Evolutionary conservation across 2,113 vertebrate species (phyloP).

Genomic region (Dolichallabes microphthalmus): DNA sequence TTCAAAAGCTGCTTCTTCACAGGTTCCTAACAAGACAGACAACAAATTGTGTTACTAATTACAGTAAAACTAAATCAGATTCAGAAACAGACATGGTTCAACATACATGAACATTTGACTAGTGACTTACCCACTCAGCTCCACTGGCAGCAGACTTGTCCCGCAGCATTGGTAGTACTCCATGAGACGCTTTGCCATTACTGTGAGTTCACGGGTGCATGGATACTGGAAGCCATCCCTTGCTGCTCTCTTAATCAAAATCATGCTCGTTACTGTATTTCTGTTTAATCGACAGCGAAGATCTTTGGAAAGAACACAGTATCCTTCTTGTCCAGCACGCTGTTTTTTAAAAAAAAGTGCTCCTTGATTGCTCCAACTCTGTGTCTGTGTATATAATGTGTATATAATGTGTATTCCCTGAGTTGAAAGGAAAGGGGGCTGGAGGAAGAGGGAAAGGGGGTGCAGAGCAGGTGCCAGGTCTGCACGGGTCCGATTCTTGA

Average conservation of each 20-base stretch:
- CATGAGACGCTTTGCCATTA: constrained; percentile 44
- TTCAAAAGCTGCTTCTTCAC: constrained; percentile 53
- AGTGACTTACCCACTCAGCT: constrained; percentile 39
- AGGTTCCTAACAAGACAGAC: constrained; percentile 37
- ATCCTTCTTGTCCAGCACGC: no score
- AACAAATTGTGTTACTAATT: neutral
- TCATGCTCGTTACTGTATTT: constrained; percentile 51
- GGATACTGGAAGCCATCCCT: constrained; percentile 41
- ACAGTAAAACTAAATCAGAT: neutral
- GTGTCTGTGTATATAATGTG: no score
- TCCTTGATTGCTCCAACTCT: no score
- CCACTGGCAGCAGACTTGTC: constrained; percentile 20
- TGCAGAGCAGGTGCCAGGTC: no score
- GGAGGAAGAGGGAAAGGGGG: no score
- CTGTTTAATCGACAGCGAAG: no score
- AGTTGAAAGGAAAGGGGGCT: no score
- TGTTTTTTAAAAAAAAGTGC: no score
- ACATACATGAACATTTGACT: neutral
- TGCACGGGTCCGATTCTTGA: no score
- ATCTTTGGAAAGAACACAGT: no score
- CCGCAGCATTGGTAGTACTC: constrained; percentile 16
- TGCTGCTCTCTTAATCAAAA: constrained; percentile 37
- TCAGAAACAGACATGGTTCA: neutral
- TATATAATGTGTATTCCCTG: no score
- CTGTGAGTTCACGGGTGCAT: constrained; percentile 42